These are phyloP conservation scores for Empidonax traillii DNA, from an alignment of 2,113 vertebrate genomes.

Conservation along the genomic window DNA sequence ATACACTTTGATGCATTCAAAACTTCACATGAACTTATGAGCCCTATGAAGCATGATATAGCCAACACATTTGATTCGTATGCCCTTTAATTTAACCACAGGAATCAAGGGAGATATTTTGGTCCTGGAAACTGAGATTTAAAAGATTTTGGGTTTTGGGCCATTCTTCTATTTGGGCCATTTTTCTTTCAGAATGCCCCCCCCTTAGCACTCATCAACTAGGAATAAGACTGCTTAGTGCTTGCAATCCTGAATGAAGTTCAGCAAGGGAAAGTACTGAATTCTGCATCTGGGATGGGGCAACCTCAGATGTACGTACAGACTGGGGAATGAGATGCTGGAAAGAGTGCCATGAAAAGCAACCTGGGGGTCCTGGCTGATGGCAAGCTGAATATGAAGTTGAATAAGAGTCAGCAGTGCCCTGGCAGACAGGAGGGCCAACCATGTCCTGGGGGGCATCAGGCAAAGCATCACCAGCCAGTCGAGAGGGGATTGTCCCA, in stretches of 20 bases:
- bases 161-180: neutral
- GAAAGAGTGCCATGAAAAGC: neutral
- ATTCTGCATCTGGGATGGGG: neutral
- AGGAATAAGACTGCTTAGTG: rapidly evolving
- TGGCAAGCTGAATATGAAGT: neutral
- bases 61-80: neutral
- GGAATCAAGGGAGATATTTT: neutral
- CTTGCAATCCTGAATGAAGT: neutral
- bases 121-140: neutral
- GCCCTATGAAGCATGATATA: neutral
- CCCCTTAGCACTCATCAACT: neutral
- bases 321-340: neutral
- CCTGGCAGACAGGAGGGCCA: neutral
- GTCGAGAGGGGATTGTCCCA: neutral
- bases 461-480: neutral
- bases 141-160: neutral
- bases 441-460: neutral
- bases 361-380: neutral
- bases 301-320: neutral
- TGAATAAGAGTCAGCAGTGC: neutral
- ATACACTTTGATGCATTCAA: neutral
- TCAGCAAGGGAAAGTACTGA: neutral
- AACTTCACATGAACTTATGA: neutral
- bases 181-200: neutral
- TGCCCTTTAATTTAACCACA: neutral